Conservation (phyloP, 2,797 vertebrate genomes). For the Nasua narica region DNA sequence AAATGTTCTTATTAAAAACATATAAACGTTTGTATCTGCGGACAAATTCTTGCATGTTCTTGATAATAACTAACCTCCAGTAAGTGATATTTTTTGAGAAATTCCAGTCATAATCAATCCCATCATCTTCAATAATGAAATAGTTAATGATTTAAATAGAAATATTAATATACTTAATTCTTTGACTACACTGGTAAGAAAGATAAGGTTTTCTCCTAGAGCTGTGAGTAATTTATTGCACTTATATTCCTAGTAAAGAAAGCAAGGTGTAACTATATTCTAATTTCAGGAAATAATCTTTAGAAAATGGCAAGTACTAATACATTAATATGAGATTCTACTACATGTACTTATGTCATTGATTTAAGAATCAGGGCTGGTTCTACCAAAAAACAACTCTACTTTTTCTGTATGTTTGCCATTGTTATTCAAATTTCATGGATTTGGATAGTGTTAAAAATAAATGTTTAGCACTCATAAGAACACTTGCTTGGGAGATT, state of each 20-base stretch:
- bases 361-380: neutral
- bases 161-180: neutral
- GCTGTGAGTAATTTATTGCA: neutral
- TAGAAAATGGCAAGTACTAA: neutral
- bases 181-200: neutral
- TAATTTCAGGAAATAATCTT: neutral
- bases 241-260: neutral
- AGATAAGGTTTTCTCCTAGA: neutral
- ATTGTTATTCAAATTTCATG: neutral
- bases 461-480: neutral
- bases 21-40: neutral
- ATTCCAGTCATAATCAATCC: neutral
- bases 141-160: conserved; percentile 8
- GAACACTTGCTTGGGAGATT: neutral
- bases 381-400: neutral
- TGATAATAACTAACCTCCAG: neutral
- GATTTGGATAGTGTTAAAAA: neutral
- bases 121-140: neutral
- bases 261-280: neutral
- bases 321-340: neutral
- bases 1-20: neutral
- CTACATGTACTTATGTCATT: neutral
- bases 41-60: neutral
- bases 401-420: neutral
- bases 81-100: neutral